Conservation (phyloP, 2,113 vertebrate species). For the Procavia capensis region DNA sequence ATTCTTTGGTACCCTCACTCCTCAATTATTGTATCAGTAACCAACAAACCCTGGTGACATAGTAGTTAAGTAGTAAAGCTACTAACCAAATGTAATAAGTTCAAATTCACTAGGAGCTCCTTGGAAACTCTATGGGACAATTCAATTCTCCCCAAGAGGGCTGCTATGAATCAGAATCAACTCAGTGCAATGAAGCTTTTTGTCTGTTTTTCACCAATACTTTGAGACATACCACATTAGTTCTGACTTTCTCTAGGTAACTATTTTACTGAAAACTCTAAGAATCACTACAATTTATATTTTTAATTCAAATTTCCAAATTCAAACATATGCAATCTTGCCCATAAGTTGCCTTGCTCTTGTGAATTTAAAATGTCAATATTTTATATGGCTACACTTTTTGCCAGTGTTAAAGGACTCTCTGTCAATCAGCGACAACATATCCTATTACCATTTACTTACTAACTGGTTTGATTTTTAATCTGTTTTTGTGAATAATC, state of each 20-base stretch:
- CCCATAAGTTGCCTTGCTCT: neutral
- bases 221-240: neutral
- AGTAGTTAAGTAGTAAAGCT: too few species aligned
- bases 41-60: too few species aligned
- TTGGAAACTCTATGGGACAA: too few species aligned
- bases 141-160: too few species aligned
- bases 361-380: neutral
- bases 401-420: neutral
- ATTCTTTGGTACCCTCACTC: neutral
- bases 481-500: neutral
- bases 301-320: conserved; percentile 4
- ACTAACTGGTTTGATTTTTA: conserved; percentile 48
- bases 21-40: neutral
- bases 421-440: conserved; percentile 7
- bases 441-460: neutral
- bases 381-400: neutral
- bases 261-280: neutral
- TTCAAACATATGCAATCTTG: neutral
- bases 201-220: too few species aligned
- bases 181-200: too few species aligned
- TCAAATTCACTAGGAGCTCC: too few species aligned
- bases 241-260: neutral
- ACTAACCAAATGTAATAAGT: too few species aligned
- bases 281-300: neutral
- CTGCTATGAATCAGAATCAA: too few species aligned